Conservation (phyloP, 2,797 vertebrate species). For the Cossypha caffra region DNA sequence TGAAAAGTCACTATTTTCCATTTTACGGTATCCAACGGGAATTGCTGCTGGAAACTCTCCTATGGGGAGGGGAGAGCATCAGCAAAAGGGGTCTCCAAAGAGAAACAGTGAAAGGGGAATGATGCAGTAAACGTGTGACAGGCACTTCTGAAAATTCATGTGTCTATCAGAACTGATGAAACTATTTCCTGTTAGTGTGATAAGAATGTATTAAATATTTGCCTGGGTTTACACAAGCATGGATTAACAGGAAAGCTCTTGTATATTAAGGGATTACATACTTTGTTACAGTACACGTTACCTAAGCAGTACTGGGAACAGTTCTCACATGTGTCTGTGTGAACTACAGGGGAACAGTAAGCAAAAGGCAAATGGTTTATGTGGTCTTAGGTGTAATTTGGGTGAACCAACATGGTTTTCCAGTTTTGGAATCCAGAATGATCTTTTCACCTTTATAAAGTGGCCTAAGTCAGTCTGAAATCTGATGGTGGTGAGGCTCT, state of each 20-base stretch:
- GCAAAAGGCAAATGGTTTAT: neutral
- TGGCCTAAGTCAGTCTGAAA: neutral
- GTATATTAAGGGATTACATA: slow-evolving; percentile 21
- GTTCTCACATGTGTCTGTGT: neutral
- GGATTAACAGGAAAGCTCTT: slow-evolving; percentile 40
- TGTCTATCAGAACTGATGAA: neutral
- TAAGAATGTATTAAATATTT: slow-evolving; percentile 13
- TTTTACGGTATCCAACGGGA: neutral
- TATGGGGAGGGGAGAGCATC: neutral
- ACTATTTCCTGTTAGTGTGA: neutral
- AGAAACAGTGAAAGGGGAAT: neutral
- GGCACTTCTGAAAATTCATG: neutral
- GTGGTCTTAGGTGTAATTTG: neutral
- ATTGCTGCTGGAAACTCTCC: neutral
- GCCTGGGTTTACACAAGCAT: neutral
- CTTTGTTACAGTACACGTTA: neutral
- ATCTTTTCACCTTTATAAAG: neutral
- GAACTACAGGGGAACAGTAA: neutral
- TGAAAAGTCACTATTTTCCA: neutral
- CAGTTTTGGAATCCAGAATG: neutral
- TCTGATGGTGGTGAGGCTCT: neutral
- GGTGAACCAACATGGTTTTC: neutral
- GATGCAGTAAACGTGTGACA: neutral
- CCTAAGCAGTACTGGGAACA: neutral
- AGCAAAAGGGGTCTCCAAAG: neutral